Conservation (phyloP, 2,888 invertebrate genomes). For the Athetis lepigone region DNA sequence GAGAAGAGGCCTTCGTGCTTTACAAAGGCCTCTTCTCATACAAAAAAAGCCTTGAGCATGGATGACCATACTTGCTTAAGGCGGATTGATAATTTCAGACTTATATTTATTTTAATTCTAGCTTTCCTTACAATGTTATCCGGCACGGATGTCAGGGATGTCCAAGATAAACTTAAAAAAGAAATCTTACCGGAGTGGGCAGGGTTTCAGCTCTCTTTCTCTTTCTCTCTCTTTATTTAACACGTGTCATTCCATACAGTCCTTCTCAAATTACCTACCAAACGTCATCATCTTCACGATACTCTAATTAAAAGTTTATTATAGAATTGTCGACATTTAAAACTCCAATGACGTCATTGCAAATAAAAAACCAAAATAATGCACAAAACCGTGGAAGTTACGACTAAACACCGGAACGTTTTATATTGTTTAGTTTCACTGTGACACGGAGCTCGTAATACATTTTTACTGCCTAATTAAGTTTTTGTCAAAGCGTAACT, state of each 20-base stretch:
- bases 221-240: background rate
- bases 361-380: slow-evolving; percentile 66
- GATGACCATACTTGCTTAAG: too few relatives aligned
- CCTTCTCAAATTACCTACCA: slow-evolving; percentile 34
- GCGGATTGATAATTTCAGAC: too few relatives aligned
- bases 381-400: slow-evolving; percentile 66
- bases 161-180: too few relatives aligned
- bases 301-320: slow-evolving; percentile 49
- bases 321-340: slow-evolving; percentile 47
- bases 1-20: too few relatives aligned
- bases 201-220: too few relatives aligned
- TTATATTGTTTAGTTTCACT: slow-evolving; percentile 82
- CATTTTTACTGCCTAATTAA: slow-evolving; percentile 81
- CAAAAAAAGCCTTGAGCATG: too few relatives aligned
- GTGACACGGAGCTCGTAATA: slow-evolving; percentile 85
- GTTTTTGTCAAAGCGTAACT: slow-evolving; percentile 88
- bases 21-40: too few relatives aligned
- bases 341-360: slow-evolving; percentile 60
- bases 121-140: too few relatives aligned
- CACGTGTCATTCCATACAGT: background rate
- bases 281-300: slow-evolving; percentile 29
- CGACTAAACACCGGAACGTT: slow-evolving; percentile 70
- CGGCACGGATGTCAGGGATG: too few relatives aligned
- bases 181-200: too few relatives aligned
- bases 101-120: too few relatives aligned